Evolutionary conservation across 1,140 invertebrate species (phyloP).

Genomic region (Drosophila mauritiana): DNA sequence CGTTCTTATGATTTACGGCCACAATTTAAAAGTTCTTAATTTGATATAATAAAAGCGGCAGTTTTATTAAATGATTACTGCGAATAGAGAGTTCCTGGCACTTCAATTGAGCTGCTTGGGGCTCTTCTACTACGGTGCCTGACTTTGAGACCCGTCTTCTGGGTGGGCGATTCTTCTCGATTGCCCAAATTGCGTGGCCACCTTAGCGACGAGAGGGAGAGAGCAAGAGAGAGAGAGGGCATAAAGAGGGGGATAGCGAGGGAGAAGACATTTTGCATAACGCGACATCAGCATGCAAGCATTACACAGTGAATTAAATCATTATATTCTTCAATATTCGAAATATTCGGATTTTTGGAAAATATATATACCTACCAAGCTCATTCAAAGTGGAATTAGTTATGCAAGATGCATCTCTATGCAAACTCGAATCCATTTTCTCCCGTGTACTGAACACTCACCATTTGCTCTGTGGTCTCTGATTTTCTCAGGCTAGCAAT

Average conservation of each 20-base stretch:
- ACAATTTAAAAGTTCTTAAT: conserved; percentile 1
- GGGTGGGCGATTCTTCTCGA: conserved; percentile 57
- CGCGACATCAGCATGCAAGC: conserved; percentile 72
- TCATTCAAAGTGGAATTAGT: background rate
- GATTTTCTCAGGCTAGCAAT: conserved; percentile 73
- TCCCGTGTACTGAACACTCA: conserved; percentile 6
- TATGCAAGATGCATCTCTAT: too few species aligned
- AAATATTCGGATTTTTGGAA: too few species aligned
- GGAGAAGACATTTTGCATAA: conserved; percentile 65
- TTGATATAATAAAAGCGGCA: conserved; percentile 1
- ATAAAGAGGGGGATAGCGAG: background rate
- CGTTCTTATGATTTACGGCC: background rate
- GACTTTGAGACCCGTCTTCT: conserved; percentile 54
- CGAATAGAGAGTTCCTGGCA: conserved; percentile 7
- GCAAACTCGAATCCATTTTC: too few species aligned
- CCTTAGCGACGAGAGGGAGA: conserved; percentile 1
- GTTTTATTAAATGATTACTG: conserved; percentile 11
- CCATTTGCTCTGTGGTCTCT: conserved; percentile 45
- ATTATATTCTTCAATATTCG: background rate
- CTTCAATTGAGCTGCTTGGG: conserved; percentile 7
- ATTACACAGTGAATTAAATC: conserved; percentile 5
- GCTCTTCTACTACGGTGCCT: background rate
- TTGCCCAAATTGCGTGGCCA: conserved; percentile 42
- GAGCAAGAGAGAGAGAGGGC: background rate
- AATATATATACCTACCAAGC: too few species aligned